Conservation (phyloP, 2,113 vertebrate species). For the Ptilonorhynchus violaceus region DNA sequence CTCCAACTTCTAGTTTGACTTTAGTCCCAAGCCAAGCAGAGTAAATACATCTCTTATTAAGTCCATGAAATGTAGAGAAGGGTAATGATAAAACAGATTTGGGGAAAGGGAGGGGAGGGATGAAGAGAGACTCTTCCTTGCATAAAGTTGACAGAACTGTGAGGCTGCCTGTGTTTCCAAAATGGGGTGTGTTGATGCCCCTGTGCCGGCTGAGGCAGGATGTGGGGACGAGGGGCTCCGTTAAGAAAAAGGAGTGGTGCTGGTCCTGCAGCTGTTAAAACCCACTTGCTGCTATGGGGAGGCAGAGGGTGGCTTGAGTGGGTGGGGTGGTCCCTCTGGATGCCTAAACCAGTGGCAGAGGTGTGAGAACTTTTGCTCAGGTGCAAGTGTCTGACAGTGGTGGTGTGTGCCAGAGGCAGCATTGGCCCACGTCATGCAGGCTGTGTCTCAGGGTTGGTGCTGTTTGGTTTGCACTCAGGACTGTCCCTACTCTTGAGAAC, state of each 20-base stretch:
- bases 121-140: neutral
- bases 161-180: neutral
- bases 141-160: neutral
- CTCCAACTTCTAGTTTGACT: neutral
- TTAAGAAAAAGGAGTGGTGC: neutral
- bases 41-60: neutral
- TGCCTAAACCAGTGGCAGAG: neutral
- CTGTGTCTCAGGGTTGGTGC: rapidly evolving
- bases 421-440: rapidly evolving
- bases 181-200: neutral
- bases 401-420: neutral
- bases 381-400: neutral
- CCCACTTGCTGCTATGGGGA: neutral
- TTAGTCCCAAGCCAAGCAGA: neutral
- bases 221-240: neutral
- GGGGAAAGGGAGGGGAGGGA: neutral
- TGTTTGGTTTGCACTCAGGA: neutral
- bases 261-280: neutral
- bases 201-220: neutral
- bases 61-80: neutral
- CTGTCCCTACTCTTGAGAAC: neutral
- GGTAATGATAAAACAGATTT: neutral
- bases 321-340: neutral
- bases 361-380: neutral
- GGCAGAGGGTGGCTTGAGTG: neutral